These are phyloP conservation scores for Palythoa grandiflora DNA, from an alignment of 92 coral and sea anemone species.

Conservation along the genomic window DNA sequence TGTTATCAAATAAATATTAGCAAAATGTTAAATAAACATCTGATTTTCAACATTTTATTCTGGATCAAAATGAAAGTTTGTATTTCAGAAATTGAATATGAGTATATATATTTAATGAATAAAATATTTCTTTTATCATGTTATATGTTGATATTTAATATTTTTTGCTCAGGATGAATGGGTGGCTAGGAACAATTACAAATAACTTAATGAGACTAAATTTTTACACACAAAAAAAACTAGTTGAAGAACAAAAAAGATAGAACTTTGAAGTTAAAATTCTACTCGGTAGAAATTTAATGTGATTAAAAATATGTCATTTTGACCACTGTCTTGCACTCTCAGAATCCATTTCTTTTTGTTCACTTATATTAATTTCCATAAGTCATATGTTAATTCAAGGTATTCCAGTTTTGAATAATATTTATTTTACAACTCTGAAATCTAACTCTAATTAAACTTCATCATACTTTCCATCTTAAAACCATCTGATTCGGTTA, in stretches of 20 bases:
- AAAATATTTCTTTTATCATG: constrained; percentile 3
- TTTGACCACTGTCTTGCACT: neutral
- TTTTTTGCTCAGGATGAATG: constrained; percentile 1
- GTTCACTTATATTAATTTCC: neutral
- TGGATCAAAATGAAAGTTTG: neutral
- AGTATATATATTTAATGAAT: constrained; percentile 1
- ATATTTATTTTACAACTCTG: neutral
- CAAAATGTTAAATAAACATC: neutral
- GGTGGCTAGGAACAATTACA: neutral
- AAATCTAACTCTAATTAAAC: constrained; percentile 1
- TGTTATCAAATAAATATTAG: neutral
- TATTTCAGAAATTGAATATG: neutral
- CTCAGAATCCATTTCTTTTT: neutral
- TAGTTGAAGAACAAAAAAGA: constrained; percentile 2
- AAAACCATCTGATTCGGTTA: constrained; percentile 12
- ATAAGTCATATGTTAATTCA: neutral
- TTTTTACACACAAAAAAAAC: neutral
- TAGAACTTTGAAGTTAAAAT: neutral
- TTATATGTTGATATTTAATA: neutral
- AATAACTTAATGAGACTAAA: neutral
- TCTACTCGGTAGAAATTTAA: neutral
- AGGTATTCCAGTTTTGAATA: neutral
- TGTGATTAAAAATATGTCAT: neutral
- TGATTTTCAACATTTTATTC: neutral
- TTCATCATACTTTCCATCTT: neutral